A percentile compares a stretch with the other conserved stretches of the same genome.
phyloP scores from a whole-genome alignment of 1,140 invertebrate species.

The Aphelenchoides fujianensis region DNA sequence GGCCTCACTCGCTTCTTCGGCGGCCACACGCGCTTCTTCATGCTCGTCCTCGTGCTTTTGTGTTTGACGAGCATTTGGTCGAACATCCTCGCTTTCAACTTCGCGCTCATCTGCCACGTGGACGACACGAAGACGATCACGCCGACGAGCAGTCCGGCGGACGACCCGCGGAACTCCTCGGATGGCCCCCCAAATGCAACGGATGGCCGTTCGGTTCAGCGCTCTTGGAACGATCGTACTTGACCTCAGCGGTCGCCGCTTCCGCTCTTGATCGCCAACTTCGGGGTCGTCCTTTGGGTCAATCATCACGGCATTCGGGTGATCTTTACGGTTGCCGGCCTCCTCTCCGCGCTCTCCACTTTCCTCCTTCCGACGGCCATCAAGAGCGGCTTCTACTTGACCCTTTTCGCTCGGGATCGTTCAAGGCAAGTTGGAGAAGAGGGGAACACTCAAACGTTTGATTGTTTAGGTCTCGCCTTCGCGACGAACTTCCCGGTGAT shows the following conservation, averaged over 20 bases:
- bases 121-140: not conserved
- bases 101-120: conserved; percentile 44
- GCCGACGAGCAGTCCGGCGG: not conserved
- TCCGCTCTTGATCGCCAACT: conserved; percentile 42
- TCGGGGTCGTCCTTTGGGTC: conserved; percentile 40
- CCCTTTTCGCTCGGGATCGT: conserved; percentile 29
- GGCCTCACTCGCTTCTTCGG: no score
- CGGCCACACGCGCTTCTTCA: conserved; percentile 37
- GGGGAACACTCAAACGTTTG: no score
- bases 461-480: conserved; percentile 51
- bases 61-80: conserved; percentile 48
- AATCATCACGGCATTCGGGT: conserved; percentile 50
- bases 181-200: no score
- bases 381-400: conserved; percentile 45
- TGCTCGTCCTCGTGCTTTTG: conserved; percentile 40
- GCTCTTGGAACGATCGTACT: conserved; percentile 1
- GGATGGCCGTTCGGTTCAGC: not conserved
- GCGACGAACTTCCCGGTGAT: conserved; percentile 56
- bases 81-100: conserved; percentile 51
- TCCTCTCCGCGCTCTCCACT: conserved; percentile 42
- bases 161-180: no score
- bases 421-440: conserved; percentile 30
- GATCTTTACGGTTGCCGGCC: conserved; percentile 36
- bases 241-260: conserved; percentile 37
- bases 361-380: conserved; percentile 41